Percentiles rank a stretch among this genome's conserved stretches.
Evolutionary conservation across 2,113 vertebrate species (phyloP).

Genomic region (Myiozetetes cayanensis): DNA sequence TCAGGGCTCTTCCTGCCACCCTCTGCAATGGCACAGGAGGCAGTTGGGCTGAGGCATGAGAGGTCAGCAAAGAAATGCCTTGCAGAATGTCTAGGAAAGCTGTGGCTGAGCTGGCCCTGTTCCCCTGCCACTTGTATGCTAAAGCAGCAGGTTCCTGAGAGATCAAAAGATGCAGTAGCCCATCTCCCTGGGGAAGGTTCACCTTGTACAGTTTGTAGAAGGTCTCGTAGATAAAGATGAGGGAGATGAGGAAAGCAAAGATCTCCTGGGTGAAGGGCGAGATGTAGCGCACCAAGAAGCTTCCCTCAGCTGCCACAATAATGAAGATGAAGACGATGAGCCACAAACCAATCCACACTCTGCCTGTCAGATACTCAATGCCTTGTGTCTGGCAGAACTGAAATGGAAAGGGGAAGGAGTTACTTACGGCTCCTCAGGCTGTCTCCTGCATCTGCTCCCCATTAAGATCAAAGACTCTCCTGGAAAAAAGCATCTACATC

Average conservation of each 20-base stretch:
- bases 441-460: neutral
- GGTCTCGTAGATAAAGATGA: constrained; percentile 98
- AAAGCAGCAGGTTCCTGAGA: neutral
- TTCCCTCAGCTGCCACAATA: constrained; percentile 93
- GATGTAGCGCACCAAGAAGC: constrained; percentile 97
- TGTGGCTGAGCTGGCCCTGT: neutral
- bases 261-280: constrained; percentile 98
- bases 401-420: constrained; percentile 12
- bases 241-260: constrained; percentile 97
- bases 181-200: neutral
- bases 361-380: constrained; percentile 93
- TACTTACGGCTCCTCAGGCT: neutral
- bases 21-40: neutral
- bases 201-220: constrained; percentile 96
- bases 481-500: neutral
- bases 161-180: neutral
- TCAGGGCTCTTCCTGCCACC: neutral
- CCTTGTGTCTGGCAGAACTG: constrained; percentile 93
- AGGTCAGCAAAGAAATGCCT: neutral
- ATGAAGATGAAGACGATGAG: constrained; percentile 92
- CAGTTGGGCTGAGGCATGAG: neutral
- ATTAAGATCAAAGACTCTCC: neutral
- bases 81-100: neutral
- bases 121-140: neutral
- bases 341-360: constrained; percentile 98